phyloP scores from a whole-genome alignment of 2,113 vertebrate species.

The Oophaga pumilio region DNA sequence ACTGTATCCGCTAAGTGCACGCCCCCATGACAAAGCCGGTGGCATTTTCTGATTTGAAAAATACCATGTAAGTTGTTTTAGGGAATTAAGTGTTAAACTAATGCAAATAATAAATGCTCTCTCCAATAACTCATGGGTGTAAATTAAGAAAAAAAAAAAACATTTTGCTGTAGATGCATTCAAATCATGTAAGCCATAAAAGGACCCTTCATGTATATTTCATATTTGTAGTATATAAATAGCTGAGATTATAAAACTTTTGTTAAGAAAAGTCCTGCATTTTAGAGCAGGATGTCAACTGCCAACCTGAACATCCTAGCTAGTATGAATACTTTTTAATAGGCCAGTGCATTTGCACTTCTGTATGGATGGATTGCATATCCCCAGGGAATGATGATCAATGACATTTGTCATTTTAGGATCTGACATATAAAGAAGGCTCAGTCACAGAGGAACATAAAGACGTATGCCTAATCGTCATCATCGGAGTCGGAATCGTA shows the following conservation, averaged over 20 bases:
- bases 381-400: background rate
- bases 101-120: background rate
- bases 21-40: too few relatives aligned
- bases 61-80: background rate
- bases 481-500: slow-evolving; percentile 94
- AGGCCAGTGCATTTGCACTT: background rate
- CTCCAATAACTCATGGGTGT: background rate
- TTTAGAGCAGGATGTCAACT: background rate
- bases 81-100: background rate
- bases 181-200: background rate
- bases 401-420: background rate
- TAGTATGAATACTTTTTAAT: background rate
- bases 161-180: background rate
- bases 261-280: background rate
- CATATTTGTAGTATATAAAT: background rate
- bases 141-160: background rate
- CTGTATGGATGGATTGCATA: background rate
- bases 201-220: background rate
- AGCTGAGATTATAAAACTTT: background rate
- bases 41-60: too few relatives aligned
- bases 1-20: too few relatives aligned
- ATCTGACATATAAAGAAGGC: too few relatives aligned
- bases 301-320: background rate
- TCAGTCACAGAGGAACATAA: slow-evolving; percentile 66
- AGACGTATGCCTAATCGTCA: slow-evolving; percentile 75